Evolutionary conservation across 2,113 vertebrate species (phyloP).

Genomic region (Manacus vitellinus): DNA sequence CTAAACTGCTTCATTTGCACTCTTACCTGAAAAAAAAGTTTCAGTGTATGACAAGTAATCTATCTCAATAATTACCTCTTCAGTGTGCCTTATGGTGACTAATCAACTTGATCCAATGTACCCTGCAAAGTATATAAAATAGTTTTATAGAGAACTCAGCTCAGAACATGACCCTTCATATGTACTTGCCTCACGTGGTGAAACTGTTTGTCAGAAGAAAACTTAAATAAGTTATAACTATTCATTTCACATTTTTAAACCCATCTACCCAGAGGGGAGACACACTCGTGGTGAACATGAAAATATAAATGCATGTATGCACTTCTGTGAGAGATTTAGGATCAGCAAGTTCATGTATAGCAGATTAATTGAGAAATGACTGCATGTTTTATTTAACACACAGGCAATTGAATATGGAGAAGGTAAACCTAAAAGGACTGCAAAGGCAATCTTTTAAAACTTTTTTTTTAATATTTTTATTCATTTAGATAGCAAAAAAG

Average conservation of each 20-base stretch:
- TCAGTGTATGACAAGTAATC: background rate
- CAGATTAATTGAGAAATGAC: background rate
- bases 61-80: slow-evolving; percentile 6
- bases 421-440: background rate
- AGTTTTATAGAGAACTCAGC: background rate
- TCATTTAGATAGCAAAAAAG: background rate
- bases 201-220: background rate
- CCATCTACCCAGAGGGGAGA: background rate
- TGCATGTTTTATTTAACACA: background rate
- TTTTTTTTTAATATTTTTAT: background rate
- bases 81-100: background rate
- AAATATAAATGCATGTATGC: background rate
- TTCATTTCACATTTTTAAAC: background rate
- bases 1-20: background rate
- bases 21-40: background rate
- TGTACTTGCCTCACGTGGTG: background rate
- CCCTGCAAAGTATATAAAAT: background rate
- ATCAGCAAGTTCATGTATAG: background rate
- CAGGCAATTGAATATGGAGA: background rate
- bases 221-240: background rate
- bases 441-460: background rate
- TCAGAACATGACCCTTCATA: background rate
- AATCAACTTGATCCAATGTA: background rate
- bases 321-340: background rate
- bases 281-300: background rate